Evolutionary conservation across 2,797 vertebrate species (phyloP).

Genomic region (Glyptemys insculpta): DNA sequence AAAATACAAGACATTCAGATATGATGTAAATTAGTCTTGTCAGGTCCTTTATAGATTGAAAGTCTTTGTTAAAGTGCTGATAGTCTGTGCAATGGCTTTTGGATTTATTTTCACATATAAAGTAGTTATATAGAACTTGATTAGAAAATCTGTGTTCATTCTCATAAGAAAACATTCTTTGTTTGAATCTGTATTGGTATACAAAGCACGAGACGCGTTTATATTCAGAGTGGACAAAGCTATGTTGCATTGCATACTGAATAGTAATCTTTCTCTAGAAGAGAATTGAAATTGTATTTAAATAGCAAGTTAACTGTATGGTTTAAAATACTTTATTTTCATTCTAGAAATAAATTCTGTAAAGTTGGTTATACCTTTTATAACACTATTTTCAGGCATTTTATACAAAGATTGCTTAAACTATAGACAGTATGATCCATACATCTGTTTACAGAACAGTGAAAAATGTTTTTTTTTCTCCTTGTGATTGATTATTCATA

Average conservation of each 20-base stretch:
- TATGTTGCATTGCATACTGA: neutral
- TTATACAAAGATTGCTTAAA: neutral
- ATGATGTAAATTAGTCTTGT: neutral
- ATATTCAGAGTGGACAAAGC: neutral
- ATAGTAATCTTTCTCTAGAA: neutral
- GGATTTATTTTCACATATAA: neutral
- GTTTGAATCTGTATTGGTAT: neutral
- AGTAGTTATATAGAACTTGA: neutral
- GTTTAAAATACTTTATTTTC: neutral
- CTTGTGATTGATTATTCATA: too few species aligned
- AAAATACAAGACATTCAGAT: neutral
- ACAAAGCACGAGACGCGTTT: neutral
- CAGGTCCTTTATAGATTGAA: neutral
- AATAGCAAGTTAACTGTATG: neutral
- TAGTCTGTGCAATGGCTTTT: conserved; percentile 4
- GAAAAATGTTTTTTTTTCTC: neutral
- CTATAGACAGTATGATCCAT: neutral
- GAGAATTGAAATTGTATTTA: neutral
- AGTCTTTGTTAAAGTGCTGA: neutral
- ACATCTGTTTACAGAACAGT: neutral
- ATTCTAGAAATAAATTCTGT: neutral
- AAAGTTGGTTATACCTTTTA: neutral
- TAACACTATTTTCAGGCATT: neutral
- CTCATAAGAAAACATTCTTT: neutral
- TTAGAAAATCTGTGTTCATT: neutral